These are phyloP conservation scores for Sprattus sprattus DNA, from an alignment of 2,113 vertebrate genomes.

Conservation along the genomic window DNA sequence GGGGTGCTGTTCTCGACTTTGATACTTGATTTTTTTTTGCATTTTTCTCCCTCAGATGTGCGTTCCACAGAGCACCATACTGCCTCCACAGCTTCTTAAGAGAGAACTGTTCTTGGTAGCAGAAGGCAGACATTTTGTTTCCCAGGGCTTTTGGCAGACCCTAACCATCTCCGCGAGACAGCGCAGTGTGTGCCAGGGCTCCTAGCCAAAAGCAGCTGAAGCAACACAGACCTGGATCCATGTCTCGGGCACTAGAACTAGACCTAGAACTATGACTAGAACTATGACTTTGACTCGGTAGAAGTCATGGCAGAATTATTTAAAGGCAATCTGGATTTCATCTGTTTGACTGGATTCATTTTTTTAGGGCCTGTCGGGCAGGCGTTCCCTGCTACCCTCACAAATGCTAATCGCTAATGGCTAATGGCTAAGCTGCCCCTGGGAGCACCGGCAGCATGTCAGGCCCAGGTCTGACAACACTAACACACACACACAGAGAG, in stretches of 20 bases:
- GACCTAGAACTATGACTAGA: neutral
- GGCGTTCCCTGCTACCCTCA: neutral
- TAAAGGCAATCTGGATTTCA: constrained; percentile 9
- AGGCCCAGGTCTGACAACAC: neutral
- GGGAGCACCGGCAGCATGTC: neutral
- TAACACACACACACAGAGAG: neutral
- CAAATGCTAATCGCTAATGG: neutral
- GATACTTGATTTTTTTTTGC: neutral
- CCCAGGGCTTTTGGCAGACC: neutral
- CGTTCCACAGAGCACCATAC: neutral
- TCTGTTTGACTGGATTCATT: neutral
- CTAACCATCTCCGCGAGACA: neutral
- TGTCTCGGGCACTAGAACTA: neutral
- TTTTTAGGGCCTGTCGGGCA: neutral
- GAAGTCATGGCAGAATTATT: neutral
- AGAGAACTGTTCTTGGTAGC: neutral
- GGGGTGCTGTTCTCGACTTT: neutral
- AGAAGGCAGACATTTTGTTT: constrained; percentile 1
- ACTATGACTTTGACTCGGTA: neutral
- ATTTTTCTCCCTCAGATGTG: neutral
- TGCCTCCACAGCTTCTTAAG: neutral
- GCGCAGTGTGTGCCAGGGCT: neutral
- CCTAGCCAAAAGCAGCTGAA: neutral
- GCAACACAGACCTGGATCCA: neutral
- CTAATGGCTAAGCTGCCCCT: neutral